phyloP scores from a whole-genome alignment of 2,888 invertebrate species.

The Ernsta delagoae region DNA sequence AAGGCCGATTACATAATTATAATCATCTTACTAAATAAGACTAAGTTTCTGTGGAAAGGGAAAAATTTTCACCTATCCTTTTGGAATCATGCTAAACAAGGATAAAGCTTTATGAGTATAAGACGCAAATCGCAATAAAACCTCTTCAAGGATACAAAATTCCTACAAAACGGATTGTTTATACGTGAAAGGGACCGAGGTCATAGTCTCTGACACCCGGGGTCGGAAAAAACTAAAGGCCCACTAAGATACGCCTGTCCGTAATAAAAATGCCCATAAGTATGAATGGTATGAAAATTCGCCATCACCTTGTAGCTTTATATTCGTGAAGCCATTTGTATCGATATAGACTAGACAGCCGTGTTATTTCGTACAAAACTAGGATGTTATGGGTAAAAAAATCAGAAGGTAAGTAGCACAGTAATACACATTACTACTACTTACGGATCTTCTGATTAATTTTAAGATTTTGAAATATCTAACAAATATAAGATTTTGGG shows the following conservation, averaged over 20 bases:
- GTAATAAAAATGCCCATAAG: conserved; percentile 61
- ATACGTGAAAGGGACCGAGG: conserved; percentile 56
- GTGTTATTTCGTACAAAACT: too few species aligned
- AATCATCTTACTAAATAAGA: too few species aligned
- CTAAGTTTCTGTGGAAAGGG: too few species aligned
- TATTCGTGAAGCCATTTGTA: conserved; percentile 41
- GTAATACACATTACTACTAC: too few species aligned
- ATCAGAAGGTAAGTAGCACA: too few species aligned
- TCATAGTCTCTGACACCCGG: conserved; percentile 61
- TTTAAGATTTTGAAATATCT: too few species aligned
- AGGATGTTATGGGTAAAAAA: too few species aligned
- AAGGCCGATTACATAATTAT: too few species aligned
- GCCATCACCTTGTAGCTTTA: conserved; percentile 69
- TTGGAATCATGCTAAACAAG: neutral
- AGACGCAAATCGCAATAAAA: conserved; percentile 12
- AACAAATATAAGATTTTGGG: too few species aligned
- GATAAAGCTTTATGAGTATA: too few species aligned
- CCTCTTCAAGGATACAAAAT: conserved; percentile 48
- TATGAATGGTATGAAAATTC: conserved; percentile 70
- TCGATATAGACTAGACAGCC: too few species aligned
- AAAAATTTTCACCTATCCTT: neutral
- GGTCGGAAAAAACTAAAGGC: conserved; percentile 73
- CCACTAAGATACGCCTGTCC: conserved; percentile 67
- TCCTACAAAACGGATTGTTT: conserved; percentile 51
- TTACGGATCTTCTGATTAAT: too few species aligned